Percentiles rank a stretch among this genome's conserved stretches.
These are phyloP conservation scores for Adelognathus sp. DNA, from an alignment of 2,888 invertebrate species.

Conservation along the genomic window DNA sequence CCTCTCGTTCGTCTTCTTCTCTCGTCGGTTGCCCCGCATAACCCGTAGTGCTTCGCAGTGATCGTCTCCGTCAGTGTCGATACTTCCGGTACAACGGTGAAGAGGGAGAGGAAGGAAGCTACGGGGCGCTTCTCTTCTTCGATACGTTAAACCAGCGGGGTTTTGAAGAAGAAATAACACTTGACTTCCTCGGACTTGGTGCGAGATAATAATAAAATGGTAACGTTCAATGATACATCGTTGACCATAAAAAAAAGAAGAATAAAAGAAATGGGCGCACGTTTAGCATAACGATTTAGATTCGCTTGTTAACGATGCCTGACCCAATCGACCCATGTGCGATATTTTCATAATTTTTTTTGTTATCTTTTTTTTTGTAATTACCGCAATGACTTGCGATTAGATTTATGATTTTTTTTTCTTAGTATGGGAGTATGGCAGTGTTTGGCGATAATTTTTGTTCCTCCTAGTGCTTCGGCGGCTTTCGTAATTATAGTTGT, in stretches of 20 bases:
- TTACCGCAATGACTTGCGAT: too few species aligned
- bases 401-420: not conserved
- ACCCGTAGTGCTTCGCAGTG: constrained; percentile 74
- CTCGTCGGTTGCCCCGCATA: constrained; percentile 17
- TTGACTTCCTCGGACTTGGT: constrained; percentile 25
- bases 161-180: constrained; percentile 24
- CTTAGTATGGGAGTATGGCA: not conserved
- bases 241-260: not conserved
- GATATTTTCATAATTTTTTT: too few species aligned
- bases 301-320: not conserved
- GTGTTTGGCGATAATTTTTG: not conserved
- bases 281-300: not conserved
- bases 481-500: not conserved
- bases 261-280: not conserved
- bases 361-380: not conserved
- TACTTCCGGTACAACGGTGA: constrained; percentile 63
- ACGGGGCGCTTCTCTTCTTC: constrained; percentile 18
- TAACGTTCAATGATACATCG: constrained; percentile 8
- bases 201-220: constrained; percentile 22
- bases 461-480: not conserved
- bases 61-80: constrained; percentile 74
- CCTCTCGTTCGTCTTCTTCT: constrained; percentile 32
- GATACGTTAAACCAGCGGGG: constrained; percentile 4
- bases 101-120: constrained; percentile 53
- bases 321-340: not conserved